Percentiles rank a stretch among this genome's conserved stretches.
These are phyloP conservation scores for Lepidotrigona ventralis DNA, from an alignment of 1,140 invertebrate genomes.

Conservation along the genomic window DNA sequence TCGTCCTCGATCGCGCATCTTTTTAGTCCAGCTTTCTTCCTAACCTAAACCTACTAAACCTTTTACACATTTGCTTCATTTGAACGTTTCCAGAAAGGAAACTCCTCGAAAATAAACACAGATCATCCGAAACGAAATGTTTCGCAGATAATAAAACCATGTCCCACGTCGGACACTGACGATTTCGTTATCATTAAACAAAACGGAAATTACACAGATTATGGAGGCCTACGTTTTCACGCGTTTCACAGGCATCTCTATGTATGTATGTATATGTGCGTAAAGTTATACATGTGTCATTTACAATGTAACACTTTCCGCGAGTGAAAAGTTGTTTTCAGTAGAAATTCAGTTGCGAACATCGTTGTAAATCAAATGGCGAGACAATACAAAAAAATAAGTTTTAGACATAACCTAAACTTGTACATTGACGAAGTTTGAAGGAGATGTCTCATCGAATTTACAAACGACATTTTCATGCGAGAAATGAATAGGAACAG, in stretches of 20 bases:
- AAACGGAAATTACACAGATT: background rate
- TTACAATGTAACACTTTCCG: background rate
- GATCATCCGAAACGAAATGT: background rate
- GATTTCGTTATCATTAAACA: constrained; percentile 1
- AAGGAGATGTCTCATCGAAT: background rate
- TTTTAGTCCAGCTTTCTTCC: background rate
- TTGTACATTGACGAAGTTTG: background rate
- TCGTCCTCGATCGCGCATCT: background rate
- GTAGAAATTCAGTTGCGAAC: background rate
- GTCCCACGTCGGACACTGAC: background rate
- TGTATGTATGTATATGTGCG: too few relatives aligned
- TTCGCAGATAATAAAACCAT: constrained; percentile 1
- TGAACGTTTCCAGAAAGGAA: background rate
- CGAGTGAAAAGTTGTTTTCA: background rate
- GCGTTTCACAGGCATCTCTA: background rate
- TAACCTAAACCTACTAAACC: too few relatives aligned
- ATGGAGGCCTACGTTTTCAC: background rate
- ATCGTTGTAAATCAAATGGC: background rate
- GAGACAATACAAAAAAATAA: background rate
- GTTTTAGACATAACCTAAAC: too few relatives aligned
- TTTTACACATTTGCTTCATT: background rate
- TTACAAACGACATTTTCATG: background rate
- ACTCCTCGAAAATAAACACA: background rate
- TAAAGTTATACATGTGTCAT: background rate
- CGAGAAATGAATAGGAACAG: background rate